Conservation (phyloP, 2,797 vertebrate genomes). For the Graptemys geographica region DNA sequence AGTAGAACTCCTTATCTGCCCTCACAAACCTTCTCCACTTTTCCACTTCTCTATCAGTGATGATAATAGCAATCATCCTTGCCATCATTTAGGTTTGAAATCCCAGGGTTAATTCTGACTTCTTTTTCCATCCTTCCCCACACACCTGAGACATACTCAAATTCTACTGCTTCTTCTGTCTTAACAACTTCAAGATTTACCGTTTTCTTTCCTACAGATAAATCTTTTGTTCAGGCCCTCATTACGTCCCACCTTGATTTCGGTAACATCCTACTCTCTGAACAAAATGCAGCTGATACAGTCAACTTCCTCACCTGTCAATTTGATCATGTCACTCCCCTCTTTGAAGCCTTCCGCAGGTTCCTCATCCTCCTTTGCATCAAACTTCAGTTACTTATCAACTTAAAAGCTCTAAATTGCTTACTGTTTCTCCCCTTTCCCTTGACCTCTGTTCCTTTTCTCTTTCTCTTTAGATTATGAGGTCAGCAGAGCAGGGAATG, state of each 20-base stretch:
- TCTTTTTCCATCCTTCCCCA: neutral
- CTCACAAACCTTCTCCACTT: neutral
- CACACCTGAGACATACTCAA: neutral
- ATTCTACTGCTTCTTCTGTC: neutral
- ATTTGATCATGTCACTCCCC: constrained; percentile 18
- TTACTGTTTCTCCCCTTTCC: neutral
- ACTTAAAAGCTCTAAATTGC: constrained; percentile 55
- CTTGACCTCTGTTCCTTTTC: neutral
- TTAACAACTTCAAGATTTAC: neutral
- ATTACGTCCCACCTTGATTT: neutral
- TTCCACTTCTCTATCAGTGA: neutral
- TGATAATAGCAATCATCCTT: neutral
- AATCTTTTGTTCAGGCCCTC: neutral
- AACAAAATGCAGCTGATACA: constrained; percentile 17
- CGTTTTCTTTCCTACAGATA: neutral
- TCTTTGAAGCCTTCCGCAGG: constrained; percentile 47
- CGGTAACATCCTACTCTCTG: neutral
- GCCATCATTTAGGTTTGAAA: neutral
- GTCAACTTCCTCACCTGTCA: neutral
- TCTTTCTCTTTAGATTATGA: neutral
- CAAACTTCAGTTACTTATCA: constrained; percentile 59
- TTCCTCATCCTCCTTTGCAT: constrained; percentile 24
- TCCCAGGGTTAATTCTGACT: neutral
- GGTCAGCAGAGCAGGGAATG: neutral
- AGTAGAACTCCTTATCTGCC: neutral